Percentiles rank a stretch among this genome's conserved stretches.
Evolutionary conservation across 2,797 vertebrate species (phyloP).

Genomic region (Gouania willdenowi): DNA sequence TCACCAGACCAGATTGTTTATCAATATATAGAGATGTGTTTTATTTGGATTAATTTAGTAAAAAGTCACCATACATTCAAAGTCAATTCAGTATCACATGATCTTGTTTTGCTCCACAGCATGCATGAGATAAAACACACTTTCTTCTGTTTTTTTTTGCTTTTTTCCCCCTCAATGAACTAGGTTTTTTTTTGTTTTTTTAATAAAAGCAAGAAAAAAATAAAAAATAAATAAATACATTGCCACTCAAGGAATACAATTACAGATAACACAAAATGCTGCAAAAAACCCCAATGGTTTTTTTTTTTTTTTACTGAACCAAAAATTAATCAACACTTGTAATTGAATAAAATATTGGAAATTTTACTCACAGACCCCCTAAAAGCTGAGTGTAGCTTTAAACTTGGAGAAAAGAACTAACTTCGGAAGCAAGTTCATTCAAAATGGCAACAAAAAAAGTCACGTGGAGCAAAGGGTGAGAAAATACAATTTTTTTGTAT

Average conservation of each 20-base stretch:
- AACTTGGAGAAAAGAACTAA: conserved; percentile 8
- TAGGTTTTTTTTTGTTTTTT: conserved; percentile 44
- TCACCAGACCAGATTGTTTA: conserved; percentile 77
- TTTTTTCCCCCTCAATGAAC: conserved; percentile 62
- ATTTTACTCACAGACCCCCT: conserved; percentile 4
- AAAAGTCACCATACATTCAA: conserved; percentile 87
- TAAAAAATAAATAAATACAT: conserved; percentile 63
- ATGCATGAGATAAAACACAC: conserved; percentile 78
- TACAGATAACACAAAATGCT: conserved; percentile 63
- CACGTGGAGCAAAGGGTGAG: conserved; percentile 1
- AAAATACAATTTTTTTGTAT: conserved; percentile 3
- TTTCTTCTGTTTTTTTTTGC: conserved; percentile 25
- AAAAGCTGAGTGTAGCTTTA: conserved; percentile 15
- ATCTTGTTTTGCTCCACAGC: conserved; percentile 75
- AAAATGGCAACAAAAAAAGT: neutral
- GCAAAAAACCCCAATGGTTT: conserved; percentile 47
- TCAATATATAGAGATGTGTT: conserved; percentile 85
- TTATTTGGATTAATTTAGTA: conserved; percentile 82
- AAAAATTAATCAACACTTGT: conserved; percentile 53
- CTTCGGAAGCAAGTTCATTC: neutral
- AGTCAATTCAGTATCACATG: conserved; percentile 75
- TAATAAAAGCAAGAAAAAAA: too few relatives aligned
- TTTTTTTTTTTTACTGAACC: conserved; percentile 30
- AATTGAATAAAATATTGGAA: too few relatives aligned
- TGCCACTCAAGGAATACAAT: conserved; percentile 71